Base-by-base conservation (phyloP, 64 coral and sea anemone species). In the Actinia tenebrosa region DNA sequence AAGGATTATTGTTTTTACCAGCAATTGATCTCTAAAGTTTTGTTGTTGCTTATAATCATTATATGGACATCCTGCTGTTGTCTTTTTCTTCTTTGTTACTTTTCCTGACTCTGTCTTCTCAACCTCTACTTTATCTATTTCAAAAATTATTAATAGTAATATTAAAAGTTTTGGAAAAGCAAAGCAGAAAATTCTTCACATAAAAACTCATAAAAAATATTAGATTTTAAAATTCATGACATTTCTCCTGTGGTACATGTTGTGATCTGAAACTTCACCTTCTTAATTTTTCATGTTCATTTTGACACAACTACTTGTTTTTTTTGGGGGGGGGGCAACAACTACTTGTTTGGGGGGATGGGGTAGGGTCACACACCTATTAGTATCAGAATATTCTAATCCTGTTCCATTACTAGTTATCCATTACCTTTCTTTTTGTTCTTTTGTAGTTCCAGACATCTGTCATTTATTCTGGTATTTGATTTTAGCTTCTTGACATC, bases 381-480 rank as follows among this genome's bases (percentile, higher is more conserved):
- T 8, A 50, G 47, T 50, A 50, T 50, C 47, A 50, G 47, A 50
- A 50, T 50, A 50, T 50, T 50, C 7, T 50, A 50, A 61, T 61
- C 18, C 22, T 50, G 47, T 50, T 50, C 4, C 47, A 8, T 64
- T 64, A 64, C 62, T 7, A 64, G 22, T 64, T 18, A 37, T 37
- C 30, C 30, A 37, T 20, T 69, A 69, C 71, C 88, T 90, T 89
- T 91, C 77, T 90, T 89, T 62, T 98, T 94, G 64, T 87, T 90
- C 45, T 98, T 98, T 62, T 95, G 96, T 61, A 98, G 90, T 72
- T 98, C 96, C 64, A 98, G 83, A 91, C 96, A 98, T 85, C 78
- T 92, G n/a, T 98, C 96, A 91, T 95, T 98, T 27, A 98, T 91
- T 90, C 86, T 89, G 81, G 80, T 98, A 19, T 94, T 90, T 52